Conservation (phyloP, 2,113 vertebrate genomes). For the Brachypteracias leptosomus region DNA sequence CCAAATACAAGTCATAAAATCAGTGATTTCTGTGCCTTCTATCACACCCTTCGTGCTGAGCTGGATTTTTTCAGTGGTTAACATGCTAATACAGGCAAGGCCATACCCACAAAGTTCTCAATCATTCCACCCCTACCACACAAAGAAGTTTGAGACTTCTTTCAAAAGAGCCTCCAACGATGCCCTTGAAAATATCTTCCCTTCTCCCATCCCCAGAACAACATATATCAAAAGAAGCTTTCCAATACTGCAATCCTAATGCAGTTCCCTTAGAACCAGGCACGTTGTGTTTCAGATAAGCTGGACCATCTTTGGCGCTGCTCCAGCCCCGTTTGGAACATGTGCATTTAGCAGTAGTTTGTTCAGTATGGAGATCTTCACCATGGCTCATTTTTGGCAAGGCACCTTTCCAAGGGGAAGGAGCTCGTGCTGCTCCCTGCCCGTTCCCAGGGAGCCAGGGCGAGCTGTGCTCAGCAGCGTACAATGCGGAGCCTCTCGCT, state of each 20-base stretch:
- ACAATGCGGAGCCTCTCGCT: neutral
- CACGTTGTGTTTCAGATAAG: neutral
- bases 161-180: neutral
- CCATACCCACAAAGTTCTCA: neutral
- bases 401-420: neutral
- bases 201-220: neutral
- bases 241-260: neutral
- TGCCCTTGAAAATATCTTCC: neutral
- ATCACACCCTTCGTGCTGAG: neutral
- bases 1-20: neutral
- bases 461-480: rapidly evolving
- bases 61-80: neutral
- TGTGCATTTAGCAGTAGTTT: neutral
- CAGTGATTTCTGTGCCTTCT: neutral
- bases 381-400: neutral
- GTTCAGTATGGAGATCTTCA: neutral
- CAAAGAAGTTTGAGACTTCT: neutral
- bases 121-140: neutral
- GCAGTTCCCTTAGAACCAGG: neutral
- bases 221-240: neutral
- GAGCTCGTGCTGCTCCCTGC: neutral
- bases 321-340: neutral
- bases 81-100: neutral
- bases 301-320: neutral
- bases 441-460: neutral